Conservation (phyloP, 2,113 vertebrate species). For the Eurypyga helias region DNA sequence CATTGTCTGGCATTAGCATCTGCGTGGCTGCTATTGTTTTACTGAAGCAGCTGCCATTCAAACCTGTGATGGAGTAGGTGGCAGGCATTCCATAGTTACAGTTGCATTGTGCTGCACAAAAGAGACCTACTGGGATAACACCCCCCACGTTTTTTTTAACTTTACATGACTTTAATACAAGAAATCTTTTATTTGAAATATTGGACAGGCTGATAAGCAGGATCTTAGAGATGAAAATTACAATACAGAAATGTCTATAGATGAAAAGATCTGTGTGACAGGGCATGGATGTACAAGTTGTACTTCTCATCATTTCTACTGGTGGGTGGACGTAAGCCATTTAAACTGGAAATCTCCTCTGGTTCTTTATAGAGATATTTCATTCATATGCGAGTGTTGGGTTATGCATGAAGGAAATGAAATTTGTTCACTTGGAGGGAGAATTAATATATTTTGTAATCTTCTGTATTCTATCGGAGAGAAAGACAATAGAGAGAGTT, state of each 20-base stretch:
- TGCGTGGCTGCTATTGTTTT: conserved; percentile 41
- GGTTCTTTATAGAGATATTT: neutral
- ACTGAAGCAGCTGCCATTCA: conserved; percentile 58
- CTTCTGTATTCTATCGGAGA: neutral
- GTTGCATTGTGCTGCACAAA: conserved; percentile 42
- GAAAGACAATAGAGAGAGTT: neutral
- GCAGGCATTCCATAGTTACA: conserved; percentile 5
- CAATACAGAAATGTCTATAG: neutral
- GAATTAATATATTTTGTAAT: neutral
- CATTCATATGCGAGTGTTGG: neutral
- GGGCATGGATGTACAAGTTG: neutral
- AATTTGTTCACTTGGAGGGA: neutral
- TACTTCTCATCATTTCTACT: conserved; percentile 3
- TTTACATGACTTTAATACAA: neutral
- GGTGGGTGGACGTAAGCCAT: neutral
- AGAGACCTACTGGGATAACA: conserved; percentile 27
- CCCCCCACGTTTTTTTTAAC: neutral
- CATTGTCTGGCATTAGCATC: conserved; percentile 19
- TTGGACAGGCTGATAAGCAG: conserved; percentile 25
- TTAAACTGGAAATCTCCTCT: neutral
- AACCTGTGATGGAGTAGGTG: conserved; percentile 24
- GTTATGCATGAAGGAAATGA: neutral
- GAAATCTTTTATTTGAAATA: conserved; percentile 23
- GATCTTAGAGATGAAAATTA: conserved; percentile 21
- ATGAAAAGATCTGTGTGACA: conserved; percentile 30